Percentiles rank a stretch among this genome's conserved stretches.
These are phyloP conservation scores for Zapornia atra DNA, from an alignment of 2,113 vertebrate species.

Conservation along the genomic window DNA sequence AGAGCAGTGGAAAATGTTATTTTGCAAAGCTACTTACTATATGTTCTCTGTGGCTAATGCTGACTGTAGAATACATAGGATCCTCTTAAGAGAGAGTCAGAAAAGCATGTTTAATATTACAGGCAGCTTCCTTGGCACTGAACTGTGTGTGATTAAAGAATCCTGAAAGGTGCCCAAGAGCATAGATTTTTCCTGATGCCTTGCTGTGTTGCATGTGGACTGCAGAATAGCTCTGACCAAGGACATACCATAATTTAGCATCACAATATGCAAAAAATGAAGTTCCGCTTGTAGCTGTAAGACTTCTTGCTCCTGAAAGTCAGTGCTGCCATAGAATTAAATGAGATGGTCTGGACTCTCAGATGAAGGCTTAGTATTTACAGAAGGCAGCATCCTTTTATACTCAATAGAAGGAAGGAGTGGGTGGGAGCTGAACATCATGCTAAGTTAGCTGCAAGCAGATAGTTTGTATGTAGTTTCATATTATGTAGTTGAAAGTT, in stretches of 20 bases:
- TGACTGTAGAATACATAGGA: background rate
- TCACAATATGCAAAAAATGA: background rate
- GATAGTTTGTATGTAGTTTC: fast-evolving
- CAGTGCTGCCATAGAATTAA: background rate
- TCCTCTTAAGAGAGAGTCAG: background rate
- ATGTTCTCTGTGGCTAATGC: background rate
- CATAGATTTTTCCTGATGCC: background rate
- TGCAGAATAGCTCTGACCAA: background rate
- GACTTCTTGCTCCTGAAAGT: background rate
- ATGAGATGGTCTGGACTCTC: background rate
- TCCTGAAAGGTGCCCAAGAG: background rate
- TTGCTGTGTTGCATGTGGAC: background rate
- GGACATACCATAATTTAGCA: background rate
- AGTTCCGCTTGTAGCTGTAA: background rate
- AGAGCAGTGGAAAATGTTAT: background rate
- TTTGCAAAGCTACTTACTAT: background rate
- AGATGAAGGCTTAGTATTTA: background rate
- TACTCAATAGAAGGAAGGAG: background rate
- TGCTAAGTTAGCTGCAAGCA: background rate
- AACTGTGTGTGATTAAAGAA: background rate
- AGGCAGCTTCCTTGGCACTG: background rate
- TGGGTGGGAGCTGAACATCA: background rate
- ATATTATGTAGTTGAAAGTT: background rate
- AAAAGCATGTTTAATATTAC: background rate
- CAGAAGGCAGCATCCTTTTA: background rate